Percentiles rank a stretch among this genome's conserved stretches.
Evolutionary conservation across 2,113 vertebrate genomes (phyloP).

Genomic region (Nymphicus hollandicus): DNA sequence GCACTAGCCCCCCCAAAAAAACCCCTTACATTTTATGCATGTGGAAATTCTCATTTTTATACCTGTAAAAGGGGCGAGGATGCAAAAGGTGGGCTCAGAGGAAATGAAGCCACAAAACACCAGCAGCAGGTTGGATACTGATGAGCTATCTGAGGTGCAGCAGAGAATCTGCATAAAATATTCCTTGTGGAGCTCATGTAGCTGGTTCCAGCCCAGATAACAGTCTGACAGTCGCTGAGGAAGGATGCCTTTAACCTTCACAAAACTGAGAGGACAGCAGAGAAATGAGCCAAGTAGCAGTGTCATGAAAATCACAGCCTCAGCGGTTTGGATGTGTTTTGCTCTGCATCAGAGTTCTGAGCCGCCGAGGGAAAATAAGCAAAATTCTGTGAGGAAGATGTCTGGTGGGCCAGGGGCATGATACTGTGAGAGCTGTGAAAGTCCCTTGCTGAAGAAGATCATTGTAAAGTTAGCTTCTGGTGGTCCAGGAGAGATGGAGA

Average conservation of each 20-base stretch:
- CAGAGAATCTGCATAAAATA: constrained; percentile 60
- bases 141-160: background rate
- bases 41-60: background rate
- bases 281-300: constrained; percentile 65
- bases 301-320: constrained; percentile 65
- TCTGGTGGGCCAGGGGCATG: background rate
- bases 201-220: constrained; percentile 66
- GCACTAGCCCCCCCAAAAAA: background rate
- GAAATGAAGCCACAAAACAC: background rate
- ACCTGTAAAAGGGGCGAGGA: background rate
- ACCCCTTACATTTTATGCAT: background rate
- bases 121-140: background rate
- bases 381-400: background rate
- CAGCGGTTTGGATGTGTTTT: constrained; percentile 39
- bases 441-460: background rate
- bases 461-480: background rate
- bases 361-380: background rate
- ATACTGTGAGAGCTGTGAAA: background rate
- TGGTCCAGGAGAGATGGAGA: background rate
- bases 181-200: constrained; percentile 39
- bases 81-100: background rate
- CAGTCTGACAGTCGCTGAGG: constrained; percentile 59
- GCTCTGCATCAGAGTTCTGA: background rate
- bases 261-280: constrained; percentile 68
- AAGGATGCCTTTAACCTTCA: constrained; percentile 73